Evolutionary conservation across 2,113 vertebrate genomes (phyloP), one percentile per base, ranked within the genome.

Genomic region (Orientallactaga bullata): DNA sequence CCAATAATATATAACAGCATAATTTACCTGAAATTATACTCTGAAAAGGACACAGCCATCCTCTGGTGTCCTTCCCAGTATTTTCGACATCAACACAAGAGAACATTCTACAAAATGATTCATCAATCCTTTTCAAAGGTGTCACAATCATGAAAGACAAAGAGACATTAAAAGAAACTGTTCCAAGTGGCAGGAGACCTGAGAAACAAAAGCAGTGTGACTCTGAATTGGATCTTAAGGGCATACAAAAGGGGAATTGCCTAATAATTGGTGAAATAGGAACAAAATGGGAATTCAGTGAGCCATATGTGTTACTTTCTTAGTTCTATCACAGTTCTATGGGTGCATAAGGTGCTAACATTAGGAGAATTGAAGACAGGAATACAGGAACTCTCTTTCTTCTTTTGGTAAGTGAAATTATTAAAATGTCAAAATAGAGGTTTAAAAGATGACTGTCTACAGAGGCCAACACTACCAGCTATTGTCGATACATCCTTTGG

Each of bases 41-140:
- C 37, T 37, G 3, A 84, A 55, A 88, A 81, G 51, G 32, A 47
- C 0, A 51, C 3, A 42, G n/a, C 18, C 4, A 4, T 47, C 61
- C 71, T 63, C n/a, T 3, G 1, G 1, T 37, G n/a, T 47, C 77
- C 37, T 91, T 77, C 37, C 24, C 35, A 89, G 20, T 24, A 39
- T 6, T 21, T 68, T 95, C 21, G 79, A 24, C 71, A 79, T 68
- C 63, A 86, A 73, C 47, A 68, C 8, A 6, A 66, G 3, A 86
- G 68, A 93, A 39, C 16, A 90, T n/a, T 73, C 68, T 90, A 24
- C 58, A 88, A 65, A 90, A 78, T 69, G 90, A 89, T 58, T 89
- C 74, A 69, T 47, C 26, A 7, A 30, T 51, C 47, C 7, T 81
- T n/a, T 68, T 68, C 61, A 68, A 77, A 95, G 61, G 30, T 3